These are phyloP conservation scores for Heterohyrax brucei DNA, from an alignment of 2,797 vertebrate species.

Conservation along the genomic window DNA sequence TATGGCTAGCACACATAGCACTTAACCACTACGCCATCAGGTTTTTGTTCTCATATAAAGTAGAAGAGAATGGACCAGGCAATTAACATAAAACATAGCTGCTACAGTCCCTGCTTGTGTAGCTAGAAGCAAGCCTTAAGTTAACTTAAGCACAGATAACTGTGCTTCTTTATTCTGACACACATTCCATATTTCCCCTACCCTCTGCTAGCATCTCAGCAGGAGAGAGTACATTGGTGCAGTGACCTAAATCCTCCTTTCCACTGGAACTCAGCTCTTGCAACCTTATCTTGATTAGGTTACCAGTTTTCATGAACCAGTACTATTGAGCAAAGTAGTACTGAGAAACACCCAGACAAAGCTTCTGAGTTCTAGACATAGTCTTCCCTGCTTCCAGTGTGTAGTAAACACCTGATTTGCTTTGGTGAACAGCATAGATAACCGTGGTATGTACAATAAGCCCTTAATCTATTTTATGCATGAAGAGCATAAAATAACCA, in stretches of 20 bases:
- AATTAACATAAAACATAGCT: constrained; percentile 49
- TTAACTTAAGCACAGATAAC: neutral
- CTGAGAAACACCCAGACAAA: neutral
- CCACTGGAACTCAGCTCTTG: constrained; percentile 23
- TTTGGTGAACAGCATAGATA: neutral
- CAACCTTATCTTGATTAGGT: constrained; percentile 17
- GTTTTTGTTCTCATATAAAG: neutral
- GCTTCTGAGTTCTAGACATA: neutral
- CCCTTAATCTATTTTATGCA: neutral
- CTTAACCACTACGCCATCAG: no score
- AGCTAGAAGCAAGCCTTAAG: neutral
- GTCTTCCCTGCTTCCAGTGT: neutral
- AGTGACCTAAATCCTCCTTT: neutral
- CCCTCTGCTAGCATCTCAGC: neutral
- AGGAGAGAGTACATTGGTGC: constrained; percentile 20
- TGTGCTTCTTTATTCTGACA: constrained; percentile 37
- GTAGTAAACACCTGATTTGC: neutral
- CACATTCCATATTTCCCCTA: neutral
- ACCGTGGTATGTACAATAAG: constrained; percentile 30
- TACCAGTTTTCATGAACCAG: constrained; percentile 4
- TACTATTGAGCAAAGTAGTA: constrained; percentile 12
- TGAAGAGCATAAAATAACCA: constrained; percentile 39
- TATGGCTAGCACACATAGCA: no score
- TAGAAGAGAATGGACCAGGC: neutral
- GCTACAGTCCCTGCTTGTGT: neutral